These are phyloP conservation scores for Saturnia pavonia DNA, from an alignment of 2,888 invertebrate genomes.

Conservation along the genomic window DNA sequence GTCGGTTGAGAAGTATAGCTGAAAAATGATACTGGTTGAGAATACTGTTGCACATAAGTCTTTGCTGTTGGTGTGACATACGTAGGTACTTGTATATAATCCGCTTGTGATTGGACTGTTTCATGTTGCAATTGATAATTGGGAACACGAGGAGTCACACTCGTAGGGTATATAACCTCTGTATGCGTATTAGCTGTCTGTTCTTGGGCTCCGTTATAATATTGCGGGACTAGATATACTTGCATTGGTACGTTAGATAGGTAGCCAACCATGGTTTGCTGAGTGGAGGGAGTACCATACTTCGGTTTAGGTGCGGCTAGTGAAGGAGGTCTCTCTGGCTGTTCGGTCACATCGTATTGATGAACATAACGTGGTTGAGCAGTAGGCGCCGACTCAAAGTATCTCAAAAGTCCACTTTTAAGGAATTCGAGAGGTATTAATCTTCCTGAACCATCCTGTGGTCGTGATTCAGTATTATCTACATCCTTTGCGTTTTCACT, in stretches of 20 bases:
- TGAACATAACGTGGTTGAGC: slow-evolving; percentile 63
- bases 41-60: slow-evolving; percentile 54
- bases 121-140: slow-evolving; percentile 51
- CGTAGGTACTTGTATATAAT: slow-evolving; percentile 61
- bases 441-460: slow-evolving; percentile 39
- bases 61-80: slow-evolving; percentile 57
- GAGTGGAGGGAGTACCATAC: slow-evolving; percentile 45
- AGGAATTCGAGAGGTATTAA: slow-evolving; percentile 58
- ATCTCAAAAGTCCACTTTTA: slow-evolving; percentile 59
- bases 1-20: slow-evolving; percentile 59
- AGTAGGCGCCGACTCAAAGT: slow-evolving; percentile 52
- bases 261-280: slow-evolving; percentile 71
- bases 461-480: slow-evolving; percentile 49
- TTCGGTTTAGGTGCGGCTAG: slow-evolving; percentile 41
- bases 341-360: slow-evolving; percentile 72
- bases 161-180: slow-evolving; percentile 50
- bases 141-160: slow-evolving; percentile 37
- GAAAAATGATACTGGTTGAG: slow-evolving; percentile 53
- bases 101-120: slow-evolving; percentile 53
- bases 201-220: slow-evolving; percentile 56
- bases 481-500: slow-evolving; percentile 75
- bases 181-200: slow-evolving; percentile 41
- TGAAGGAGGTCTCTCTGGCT: slow-evolving; percentile 50
- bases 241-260: slow-evolving; percentile 74
- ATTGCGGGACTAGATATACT: slow-evolving; percentile 73